Evolutionary conservation across 2,888 invertebrate species (phyloP), one percentile per base, ranked within the genome.

Genomic region (Cheilosia vulpina): DNA sequence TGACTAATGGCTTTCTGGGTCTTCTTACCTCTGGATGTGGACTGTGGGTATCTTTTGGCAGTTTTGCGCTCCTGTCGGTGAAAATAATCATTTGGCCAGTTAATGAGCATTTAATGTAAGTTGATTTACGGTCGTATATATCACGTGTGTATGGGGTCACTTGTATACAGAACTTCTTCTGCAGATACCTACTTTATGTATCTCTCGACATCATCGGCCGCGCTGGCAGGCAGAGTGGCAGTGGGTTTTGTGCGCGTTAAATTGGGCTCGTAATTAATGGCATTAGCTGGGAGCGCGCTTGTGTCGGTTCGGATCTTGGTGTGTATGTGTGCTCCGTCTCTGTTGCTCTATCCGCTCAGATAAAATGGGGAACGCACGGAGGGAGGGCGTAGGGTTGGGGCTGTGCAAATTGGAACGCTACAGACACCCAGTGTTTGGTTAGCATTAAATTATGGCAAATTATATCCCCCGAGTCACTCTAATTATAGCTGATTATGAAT

Each of bases 191-290:
- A 53, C 45, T 31, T 38, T 66, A 27, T 66, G 60, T 73, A 47
- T 27, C 27, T 55, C 15, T 41, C 13, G 27, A 17, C 7, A 13
- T 13, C 19, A 5, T 17, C n/a, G 2, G 11, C 19, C 19, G 3
- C 1, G 11, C 50, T 50, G 4, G 1, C 24, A 47, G 45, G 27
- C 27, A 6, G 27, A 27, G 27, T 27, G 27, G 27, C 27, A 47
- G 60, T 17, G 17, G 43, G 19, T 81, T 83, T 87, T 88, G 87
- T 88, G 84, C 85, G 85, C 77, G 88, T 88, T 88, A 88, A 88
- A 88, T 88, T 88, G 88, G 88, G 88, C 88, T 87, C 87, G 79
- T 88, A 88, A 88, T 88, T 88, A 88, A 88, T 87, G 80, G 72
- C 87, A 87, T 88, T 88, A 88, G 77, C 50, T 81, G 31, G 71